A percentile compares a stretch with the other conserved stretches of the same genome.
These are phyloP conservation scores for Aurelia coerulea DNA, from an alignment of 30 jellyfish, hydroid and myxozoan species.

Conservation along the genomic window DNA sequence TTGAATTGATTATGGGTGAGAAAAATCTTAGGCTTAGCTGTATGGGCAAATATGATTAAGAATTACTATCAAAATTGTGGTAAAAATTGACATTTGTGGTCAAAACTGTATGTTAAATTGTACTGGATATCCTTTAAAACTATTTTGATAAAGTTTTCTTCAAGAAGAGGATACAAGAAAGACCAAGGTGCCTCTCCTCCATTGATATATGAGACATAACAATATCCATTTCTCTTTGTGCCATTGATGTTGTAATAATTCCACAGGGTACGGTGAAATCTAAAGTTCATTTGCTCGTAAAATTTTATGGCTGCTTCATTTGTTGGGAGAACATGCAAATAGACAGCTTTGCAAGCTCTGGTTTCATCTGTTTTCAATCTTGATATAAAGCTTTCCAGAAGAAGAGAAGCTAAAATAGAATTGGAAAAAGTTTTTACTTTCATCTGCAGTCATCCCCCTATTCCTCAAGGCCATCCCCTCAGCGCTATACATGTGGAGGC, in stretches of 20 bases:
- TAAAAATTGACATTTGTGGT: too few relatives aligned
- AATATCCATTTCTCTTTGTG: constrained; percentile 89
- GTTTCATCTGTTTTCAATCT: constrained; percentile 63
- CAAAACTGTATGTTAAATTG: too few relatives aligned
- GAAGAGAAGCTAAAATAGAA: constrained; percentile 74
- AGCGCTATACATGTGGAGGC: too few relatives aligned
- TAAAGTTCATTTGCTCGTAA: constrained; percentile 79
- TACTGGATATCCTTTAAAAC: too few relatives aligned
- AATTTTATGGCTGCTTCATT: constrained; percentile 84
- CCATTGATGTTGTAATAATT: constrained; percentile 81
- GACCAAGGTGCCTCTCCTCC: constrained; percentile 97
- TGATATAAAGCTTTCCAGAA: constrained; percentile 83
- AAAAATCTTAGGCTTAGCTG: too few relatives aligned
- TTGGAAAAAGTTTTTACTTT: too few relatives aligned
- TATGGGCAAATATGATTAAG: too few relatives aligned
- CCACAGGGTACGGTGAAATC: constrained; percentile 75
- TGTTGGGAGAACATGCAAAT: constrained; percentile 90
- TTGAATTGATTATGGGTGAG: too few relatives aligned
- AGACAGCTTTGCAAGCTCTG: constrained; percentile 87
- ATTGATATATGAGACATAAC: constrained; percentile 82
- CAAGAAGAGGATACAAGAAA: constrained; percentile 79
- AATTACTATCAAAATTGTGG: too few relatives aligned
- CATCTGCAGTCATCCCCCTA: too few relatives aligned
- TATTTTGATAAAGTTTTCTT: not conserved
- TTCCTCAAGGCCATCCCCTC: too few relatives aligned